These are phyloP conservation scores for Riparia riparia DNA, from an alignment of 2,113 vertebrate genomes.

Conservation along the genomic window DNA sequence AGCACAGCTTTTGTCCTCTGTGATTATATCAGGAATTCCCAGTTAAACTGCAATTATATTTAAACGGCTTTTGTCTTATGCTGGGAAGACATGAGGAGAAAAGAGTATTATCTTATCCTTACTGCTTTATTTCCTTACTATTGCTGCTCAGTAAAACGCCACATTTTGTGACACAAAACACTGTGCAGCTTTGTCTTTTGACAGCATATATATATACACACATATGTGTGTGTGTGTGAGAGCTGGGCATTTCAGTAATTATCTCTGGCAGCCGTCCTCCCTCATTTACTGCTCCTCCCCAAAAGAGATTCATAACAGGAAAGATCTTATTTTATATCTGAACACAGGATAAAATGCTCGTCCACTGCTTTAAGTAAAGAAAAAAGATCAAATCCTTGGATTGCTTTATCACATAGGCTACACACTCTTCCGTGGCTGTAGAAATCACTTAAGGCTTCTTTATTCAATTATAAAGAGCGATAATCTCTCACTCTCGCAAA, in stretches of 20 bases:
- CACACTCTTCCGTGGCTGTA: neutral
- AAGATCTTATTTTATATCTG: neutral
- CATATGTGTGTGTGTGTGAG: neutral
- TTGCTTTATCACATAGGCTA: neutral
- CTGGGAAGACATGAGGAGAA: neutral
- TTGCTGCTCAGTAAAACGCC: neutral
- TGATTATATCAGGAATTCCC: neutral
- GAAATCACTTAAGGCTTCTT: neutral
- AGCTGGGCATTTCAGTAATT: neutral
- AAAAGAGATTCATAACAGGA: neutral
- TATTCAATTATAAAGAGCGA: neutral
- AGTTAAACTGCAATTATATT: neutral
- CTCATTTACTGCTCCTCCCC: neutral
- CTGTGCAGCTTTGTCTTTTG: neutral
- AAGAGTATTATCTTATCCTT: neutral
- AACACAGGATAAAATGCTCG: neutral
- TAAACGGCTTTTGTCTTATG: neutral
- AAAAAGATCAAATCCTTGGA: neutral
- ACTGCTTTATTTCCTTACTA: neutral
- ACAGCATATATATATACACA: neutral
- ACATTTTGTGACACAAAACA: neutral
- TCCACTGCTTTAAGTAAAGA: neutral
- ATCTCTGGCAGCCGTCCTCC: neutral
- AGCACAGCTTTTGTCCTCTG: neutral
- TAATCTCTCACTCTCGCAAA: conserved; percentile 21